Evolutionary conservation across 2,113 vertebrate species (phyloP), one percentile per base, ranked within the genome.

Genomic region (Neotoma lepida): DNA sequence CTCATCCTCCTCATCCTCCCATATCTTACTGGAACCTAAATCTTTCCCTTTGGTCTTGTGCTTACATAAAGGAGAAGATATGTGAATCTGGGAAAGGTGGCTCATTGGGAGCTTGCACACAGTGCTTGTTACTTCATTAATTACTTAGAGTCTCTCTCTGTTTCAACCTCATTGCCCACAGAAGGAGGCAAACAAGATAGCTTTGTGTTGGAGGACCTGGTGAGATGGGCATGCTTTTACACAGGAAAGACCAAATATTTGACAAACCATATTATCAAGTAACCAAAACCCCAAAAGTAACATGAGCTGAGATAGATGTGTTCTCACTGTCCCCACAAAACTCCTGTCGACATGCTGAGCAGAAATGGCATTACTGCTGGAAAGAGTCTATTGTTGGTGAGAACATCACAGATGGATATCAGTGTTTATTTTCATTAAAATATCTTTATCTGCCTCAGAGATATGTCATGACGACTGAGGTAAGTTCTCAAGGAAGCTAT

Each of bases 341-440:
- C 12, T 81, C 41, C 56, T 58, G 26, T 44, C 70, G 20, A 63
- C 15, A 44, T n/a, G 41, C 56, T 35, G 78, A 80, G 63, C 0
- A 30, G 49, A 15, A 88, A 1, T 26, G 35, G 12, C 5, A 61
- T 41, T 58, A 49, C 33, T 78, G 68, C n/a, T 64, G 51, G 39
- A 86, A 70, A 89, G 24, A 86, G 0, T 6, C 78, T 91, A 5
- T 6, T 70, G 63, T 20, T 85, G 44, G 68, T 71, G 68, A 92
- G 77, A 91, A 46, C 35, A n/a, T 74, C 51, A 7, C 4, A 63
- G 33, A 13, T 90, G 58, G 51, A 70, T 74, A 71, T 78, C 54
- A 46, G 7, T 70, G 64, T 93, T 88, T 88, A 89, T 85, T 89
- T 92, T 93, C 64, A 94, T 77, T 66, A 61, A 80, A 86, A 74